Conservation (phyloP, 2,113 vertebrate species). For the Aleadryas rufinucha region DNA sequence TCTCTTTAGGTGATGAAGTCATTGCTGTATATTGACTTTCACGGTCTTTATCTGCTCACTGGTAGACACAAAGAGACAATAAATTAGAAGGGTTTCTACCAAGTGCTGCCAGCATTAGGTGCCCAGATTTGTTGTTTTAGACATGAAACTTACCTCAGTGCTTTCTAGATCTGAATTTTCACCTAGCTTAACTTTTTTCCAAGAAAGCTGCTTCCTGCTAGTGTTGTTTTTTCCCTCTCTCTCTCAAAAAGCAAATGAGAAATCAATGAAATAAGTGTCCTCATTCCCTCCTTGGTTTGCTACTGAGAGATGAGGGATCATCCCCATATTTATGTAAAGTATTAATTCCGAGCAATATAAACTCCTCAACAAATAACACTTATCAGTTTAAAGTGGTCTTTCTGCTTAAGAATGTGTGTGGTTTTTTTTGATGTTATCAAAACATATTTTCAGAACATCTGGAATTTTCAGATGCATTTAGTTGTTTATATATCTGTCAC, state of each 20-base stretch:
- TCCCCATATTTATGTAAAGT: background rate
- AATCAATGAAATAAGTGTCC: background rate
- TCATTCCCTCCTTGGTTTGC: background rate
- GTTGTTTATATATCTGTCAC: background rate
- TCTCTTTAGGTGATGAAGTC: background rate
- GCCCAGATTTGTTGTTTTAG: background rate
- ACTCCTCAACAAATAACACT: fast-evolving
- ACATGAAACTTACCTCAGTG: background rate
- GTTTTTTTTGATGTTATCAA: background rate
- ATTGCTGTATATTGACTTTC: background rate
- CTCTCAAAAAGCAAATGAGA: background rate
- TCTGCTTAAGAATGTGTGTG: background rate
- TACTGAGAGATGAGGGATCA: background rate
- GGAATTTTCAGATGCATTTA: background rate
- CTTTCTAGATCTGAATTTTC: background rate
- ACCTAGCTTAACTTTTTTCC: background rate
- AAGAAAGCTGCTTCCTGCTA: background rate
- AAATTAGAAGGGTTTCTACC: background rate
- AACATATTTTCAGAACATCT: background rate
- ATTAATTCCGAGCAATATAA: background rate
- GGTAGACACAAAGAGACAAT: background rate
- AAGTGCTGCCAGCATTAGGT: background rate
- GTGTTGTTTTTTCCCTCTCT: background rate
- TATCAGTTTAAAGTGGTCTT: background rate
- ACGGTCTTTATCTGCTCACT: no score